Evolutionary conservation across 2,113 vertebrate species (phyloP), one percentile per base, ranked within the genome.

Genomic region (Anguilla japonica): DNA sequence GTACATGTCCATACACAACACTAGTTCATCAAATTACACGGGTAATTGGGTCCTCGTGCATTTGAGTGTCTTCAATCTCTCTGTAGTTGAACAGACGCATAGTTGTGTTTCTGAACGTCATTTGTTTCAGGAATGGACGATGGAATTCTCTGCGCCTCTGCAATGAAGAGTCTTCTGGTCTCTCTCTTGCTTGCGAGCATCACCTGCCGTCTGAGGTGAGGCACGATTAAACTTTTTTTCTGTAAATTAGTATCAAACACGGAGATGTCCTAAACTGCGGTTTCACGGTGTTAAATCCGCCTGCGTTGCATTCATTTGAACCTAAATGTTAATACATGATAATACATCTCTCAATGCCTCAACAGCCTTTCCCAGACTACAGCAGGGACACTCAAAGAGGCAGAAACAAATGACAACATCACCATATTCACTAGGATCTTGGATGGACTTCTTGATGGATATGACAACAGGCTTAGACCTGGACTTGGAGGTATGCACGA

Each of bases 401-500:
- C 94, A 26, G 96, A 97, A 67, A 50, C 97, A 85, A 98, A 98
- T 91, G 96, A 99, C 94, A 99, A 99, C 92, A 99, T 99, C 89
- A 99, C 98, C 0, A 96, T 99, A 90, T 99, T 99, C 93, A 99
- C 98, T 14, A 95, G 98, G 91, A 99, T 99, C 86, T 88, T 99
- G 93, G 98, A 99, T 0, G 97, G 98, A 78, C 93, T 99, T 79
- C 93, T 99, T 93, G 98, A 99, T 1, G 98, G 98, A 80, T 99
- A 99, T 0, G 98, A 99, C 95, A 98, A 99, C 93, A 95, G 98
- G 34, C 96, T 99, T 71, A 96, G 98, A 41, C 98, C 98, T 0
- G 98, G 98, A 18, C 94, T 99, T 60, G 98, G 98, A 96, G 98
- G 98, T 99, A 93, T 43, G 67, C 82, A 39, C 29, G 29, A 57